phyloP scores from a whole-genome alignment of 2,113 vertebrate species.

The Myotis davidii region DNA sequence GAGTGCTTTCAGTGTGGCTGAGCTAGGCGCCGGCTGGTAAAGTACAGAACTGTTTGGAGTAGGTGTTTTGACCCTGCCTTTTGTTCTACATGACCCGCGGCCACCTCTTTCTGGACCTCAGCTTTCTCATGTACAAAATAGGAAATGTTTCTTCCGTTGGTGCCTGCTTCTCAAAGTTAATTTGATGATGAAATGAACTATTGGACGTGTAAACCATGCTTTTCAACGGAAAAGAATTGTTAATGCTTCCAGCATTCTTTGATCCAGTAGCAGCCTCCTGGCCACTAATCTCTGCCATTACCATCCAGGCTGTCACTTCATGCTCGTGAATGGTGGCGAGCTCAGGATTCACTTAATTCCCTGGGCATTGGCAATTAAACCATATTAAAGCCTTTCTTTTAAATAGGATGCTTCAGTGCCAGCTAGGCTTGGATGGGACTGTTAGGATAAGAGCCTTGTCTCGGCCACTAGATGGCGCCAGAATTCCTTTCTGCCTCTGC shows the following conservation, averaged over 20 bases:
- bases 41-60: too few relatives aligned
- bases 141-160: background rate
- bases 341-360: slow-evolving; percentile 61
- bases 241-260: slow-evolving; percentile 3
- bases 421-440: background rate
- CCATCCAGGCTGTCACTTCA: slow-evolving; percentile 25
- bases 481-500: slow-evolving; percentile 33
- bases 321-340: background rate
- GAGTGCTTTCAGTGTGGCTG: background rate
- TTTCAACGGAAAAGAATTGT: slow-evolving; percentile 10
- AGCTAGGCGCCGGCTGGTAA: too few relatives aligned
- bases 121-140: background rate
- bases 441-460: background rate
- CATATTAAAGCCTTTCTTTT: slow-evolving; percentile 26
- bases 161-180: background rate
- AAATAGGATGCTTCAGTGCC: background rate
- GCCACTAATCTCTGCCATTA: slow-evolving; percentile 46
- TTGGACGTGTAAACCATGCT: background rate
- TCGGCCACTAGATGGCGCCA: slow-evolving; percentile 63
- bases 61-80: background rate
- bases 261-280: slow-evolving; percentile 5
- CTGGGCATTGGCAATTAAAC: fast-evolving
- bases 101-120: background rate
- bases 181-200: background rate
- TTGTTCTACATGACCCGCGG: fast-evolving